Conservation (phyloP, 2,113 vertebrate genomes). For the Xiphophorus hellerii region DNA sequence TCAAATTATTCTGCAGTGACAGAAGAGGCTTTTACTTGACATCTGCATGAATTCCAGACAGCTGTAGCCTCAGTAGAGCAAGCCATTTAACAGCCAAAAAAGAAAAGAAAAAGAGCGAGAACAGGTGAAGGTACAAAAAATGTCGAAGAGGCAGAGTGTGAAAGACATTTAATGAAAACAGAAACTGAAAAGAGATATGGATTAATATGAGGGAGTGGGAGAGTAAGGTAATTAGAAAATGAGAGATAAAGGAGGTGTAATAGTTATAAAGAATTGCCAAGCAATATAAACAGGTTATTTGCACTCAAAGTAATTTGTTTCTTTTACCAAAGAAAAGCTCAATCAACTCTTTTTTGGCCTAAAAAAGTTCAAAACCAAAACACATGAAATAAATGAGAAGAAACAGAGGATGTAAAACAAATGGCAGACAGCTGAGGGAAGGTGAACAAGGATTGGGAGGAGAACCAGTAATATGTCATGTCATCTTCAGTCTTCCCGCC, state of each 20-base stretch:
- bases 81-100: background rate
- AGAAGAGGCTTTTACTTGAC: background rate
- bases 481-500: slow-evolving; percentile 28
- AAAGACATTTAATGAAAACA: background rate
- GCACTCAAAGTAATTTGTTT: background rate
- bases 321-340: background rate
- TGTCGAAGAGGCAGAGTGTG: background rate
- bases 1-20: background rate
- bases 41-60: background rate
- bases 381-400: background rate
- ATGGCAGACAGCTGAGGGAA: slow-evolving; percentile 1
- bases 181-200: background rate
- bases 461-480: slow-evolving; percentile 49
- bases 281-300: background rate
- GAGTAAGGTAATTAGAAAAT: background rate
- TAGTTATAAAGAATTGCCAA: background rate
- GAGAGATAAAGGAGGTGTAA: background rate
- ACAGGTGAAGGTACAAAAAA: background rate
- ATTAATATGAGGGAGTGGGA: background rate
- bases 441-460: slow-evolving; percentile 26
- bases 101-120: background rate
- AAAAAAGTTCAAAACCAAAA: background rate
- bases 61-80: background rate
- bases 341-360: too few relatives aligned
- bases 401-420: background rate